Conservation (phyloP, 1,140 invertebrate genomes). For the Pantala flavescens region DNA sequence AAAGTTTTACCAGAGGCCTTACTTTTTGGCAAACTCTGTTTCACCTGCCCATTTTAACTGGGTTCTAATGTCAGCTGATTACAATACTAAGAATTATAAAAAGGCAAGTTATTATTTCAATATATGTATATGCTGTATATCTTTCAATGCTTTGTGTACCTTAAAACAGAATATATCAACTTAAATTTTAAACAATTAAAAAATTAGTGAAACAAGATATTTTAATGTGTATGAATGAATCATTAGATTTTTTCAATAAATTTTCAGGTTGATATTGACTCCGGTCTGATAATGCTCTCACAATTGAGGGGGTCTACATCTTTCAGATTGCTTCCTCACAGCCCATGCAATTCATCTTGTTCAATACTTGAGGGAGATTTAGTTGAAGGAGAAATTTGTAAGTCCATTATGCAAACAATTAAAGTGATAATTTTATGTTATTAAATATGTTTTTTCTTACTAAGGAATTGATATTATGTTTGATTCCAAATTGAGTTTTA, state of each 20-base stretch:
- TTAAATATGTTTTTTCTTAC: too few species aligned
- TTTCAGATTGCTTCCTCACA: constrained; percentile 52
- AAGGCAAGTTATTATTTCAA: constrained; percentile 31
- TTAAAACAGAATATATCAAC: too few species aligned
- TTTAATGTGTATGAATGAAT: too few species aligned
- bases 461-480: too few species aligned
- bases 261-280: constrained; percentile 49
- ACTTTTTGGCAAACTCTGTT: constrained; percentile 61
- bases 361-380: constrained; percentile 51
- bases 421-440: too few species aligned
- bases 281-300: constrained; percentile 57
- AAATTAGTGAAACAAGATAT: too few species aligned
- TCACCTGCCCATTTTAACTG: constrained; percentile 69
- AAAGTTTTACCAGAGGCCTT: constrained; percentile 58
- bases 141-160: too few species aligned
- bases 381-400: constrained; percentile 55
- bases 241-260: not conserved
- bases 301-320: constrained; percentile 58
- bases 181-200: too few species aligned
- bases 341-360: constrained; percentile 58
- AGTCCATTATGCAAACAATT: constrained; percentile 28
- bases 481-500: too few species aligned
- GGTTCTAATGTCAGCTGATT: constrained; percentile 67
- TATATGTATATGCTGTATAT: too few species aligned
- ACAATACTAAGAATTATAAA: constrained; percentile 60